Conservation (phyloP, 2,888 invertebrate genomes). For the Philereme transversata region DNA sequence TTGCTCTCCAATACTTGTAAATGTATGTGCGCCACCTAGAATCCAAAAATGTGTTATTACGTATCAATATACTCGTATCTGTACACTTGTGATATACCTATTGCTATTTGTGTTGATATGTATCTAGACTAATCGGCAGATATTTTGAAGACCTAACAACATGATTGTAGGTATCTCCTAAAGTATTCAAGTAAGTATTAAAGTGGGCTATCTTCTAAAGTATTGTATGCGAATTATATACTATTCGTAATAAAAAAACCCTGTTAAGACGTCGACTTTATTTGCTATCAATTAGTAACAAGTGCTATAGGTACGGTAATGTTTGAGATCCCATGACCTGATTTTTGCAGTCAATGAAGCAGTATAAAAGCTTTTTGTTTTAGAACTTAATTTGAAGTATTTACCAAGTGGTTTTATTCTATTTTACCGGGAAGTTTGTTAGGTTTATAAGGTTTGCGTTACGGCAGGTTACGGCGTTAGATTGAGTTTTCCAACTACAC, state of each 20-base stretch:
- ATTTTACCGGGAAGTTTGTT: constrained; percentile 5
- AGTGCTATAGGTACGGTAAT: constrained; percentile 4
- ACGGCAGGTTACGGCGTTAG: constrained; percentile 4
- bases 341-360: constrained; percentile 12
- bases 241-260: not conserved
- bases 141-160: too few relatives aligned
- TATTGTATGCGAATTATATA: too few relatives aligned
- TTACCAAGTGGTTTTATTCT: constrained; percentile 3
- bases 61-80: too few relatives aligned
- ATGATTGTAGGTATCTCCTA: not conserved
- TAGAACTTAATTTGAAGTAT: not conserved
- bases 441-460: not conserved
- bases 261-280: constrained; percentile 8
- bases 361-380: constrained; percentile 8
- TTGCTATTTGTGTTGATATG: too few relatives aligned
- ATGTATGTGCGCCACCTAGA: too few relatives aligned
- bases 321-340: constrained; percentile 23
- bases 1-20: not conserved
- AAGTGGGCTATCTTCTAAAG: too few relatives aligned
- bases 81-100: too few relatives aligned
- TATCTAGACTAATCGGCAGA: too few relatives aligned
- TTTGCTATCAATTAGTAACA: constrained; percentile 27
- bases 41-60: too few relatives aligned
- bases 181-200: too few relatives aligned
- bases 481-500: constrained; percentile 11